A percentile compares a stretch with the other conserved stretches of the same genome.
These are phyloP conservation scores for Anomalospiza imberbis DNA, from an alignment of 2,797 vertebrate genomes.

Conservation along the genomic window DNA sequence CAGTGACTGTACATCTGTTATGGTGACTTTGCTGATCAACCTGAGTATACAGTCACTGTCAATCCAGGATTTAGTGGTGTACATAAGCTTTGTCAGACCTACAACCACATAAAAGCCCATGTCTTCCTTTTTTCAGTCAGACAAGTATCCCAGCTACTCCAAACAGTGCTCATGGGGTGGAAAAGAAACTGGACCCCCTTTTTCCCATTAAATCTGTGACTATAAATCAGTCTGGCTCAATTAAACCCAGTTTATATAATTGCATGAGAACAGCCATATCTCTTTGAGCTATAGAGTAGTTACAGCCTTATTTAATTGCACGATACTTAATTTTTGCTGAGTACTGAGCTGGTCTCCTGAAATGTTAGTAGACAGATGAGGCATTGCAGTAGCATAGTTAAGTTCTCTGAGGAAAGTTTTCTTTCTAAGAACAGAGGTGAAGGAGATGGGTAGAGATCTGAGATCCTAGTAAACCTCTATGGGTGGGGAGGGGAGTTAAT, in stretches of 20 bases:
- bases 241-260: background rate
- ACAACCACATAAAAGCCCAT: background rate
- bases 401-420: background rate
- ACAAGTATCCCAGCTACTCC: background rate
- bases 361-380: background rate
- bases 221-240: background rate
- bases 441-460: background rate
- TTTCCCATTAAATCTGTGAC: background rate
- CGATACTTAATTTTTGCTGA: background rate
- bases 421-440: background rate
- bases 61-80: background rate
- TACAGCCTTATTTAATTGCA: background rate
- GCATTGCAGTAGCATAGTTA: background rate
- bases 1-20: background rate
- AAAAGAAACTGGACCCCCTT: background rate
- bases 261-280: background rate
- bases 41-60: background rate
- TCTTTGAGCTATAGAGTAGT: background rate
- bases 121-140: background rate
- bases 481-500: background rate
- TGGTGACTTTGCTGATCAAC: background rate
- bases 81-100: background rate
- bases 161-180: background rate
- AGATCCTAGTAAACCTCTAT: background rate
- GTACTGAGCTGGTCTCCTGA: background rate